Evolutionary conservation across 1,140 invertebrate species (phyloP).

Genomic region (Acyrthosiphon pisum): DNA sequence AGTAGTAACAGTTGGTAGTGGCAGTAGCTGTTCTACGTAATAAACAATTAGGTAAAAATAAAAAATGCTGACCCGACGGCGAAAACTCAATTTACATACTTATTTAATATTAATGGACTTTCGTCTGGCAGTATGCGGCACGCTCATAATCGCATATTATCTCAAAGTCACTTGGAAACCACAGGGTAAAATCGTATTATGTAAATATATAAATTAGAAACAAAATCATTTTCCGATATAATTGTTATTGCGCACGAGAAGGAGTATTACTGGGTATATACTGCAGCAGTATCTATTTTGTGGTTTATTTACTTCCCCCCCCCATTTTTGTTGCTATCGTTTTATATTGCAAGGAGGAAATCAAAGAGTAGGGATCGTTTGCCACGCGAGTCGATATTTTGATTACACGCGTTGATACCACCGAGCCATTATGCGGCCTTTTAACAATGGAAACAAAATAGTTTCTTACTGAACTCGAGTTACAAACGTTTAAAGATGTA

Average conservation of each 20-base stretch:
- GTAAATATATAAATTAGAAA: not conserved
- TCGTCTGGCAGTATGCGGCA: not conserved
- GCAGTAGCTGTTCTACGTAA: not conserved
- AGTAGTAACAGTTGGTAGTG: not conserved
- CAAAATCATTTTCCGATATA: constrained; percentile 41
- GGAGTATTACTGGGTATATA: not conserved
- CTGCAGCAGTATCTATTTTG: not conserved
- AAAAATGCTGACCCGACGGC: constrained; percentile 20
- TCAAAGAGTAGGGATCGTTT: not conserved
- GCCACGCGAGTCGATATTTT: not conserved
- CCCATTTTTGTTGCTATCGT: not conserved
- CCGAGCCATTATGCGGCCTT: not conserved
- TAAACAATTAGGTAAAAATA: not conserved
- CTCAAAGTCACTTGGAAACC: not conserved
- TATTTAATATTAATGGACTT: constrained; percentile 54
- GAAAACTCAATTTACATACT: constrained; percentile 53
- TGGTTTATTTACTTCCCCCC: not conserved
- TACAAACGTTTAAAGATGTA: constrained; percentile 14
- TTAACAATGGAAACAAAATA: constrained; percentile 25
- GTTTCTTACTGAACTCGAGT: constrained; percentile 4
- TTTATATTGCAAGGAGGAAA: not conserved
- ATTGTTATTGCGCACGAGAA: constrained; percentile 9
- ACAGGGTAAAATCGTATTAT: not conserved
- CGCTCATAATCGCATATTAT: constrained; percentile 25
- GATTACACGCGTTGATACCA: constrained; percentile 42